phyloP scores from a whole-genome alignment of 2,113 vertebrate species.

The Vidua chalybeata region DNA sequence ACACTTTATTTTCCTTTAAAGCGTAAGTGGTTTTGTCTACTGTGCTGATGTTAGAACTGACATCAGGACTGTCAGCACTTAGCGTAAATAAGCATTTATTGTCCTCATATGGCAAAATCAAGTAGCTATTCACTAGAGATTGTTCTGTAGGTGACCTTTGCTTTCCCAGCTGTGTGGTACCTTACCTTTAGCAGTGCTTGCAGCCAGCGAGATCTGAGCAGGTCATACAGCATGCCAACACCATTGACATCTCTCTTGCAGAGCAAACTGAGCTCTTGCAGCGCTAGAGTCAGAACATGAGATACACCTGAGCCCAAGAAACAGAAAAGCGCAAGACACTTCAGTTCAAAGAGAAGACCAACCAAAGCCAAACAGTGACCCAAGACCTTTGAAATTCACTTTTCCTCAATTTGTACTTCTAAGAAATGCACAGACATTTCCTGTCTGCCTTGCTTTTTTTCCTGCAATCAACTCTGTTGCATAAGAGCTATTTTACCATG shows the following conservation, averaged over 20 bases:
- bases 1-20: not conserved
- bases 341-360: conserved; percentile 21
- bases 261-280: conserved; percentile 83
- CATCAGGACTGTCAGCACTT: not conserved
- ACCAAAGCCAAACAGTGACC: conserved; percentile 14
- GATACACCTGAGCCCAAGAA: conserved; percentile 78
- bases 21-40: not conserved
- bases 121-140: not conserved
- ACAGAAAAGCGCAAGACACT: conserved; percentile 52
- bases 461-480: not conserved
- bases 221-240: conserved; percentile 80
- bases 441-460: not conserved
- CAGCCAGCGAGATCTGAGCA: conserved; percentile 87
- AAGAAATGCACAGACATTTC: not conserved
- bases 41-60: not conserved
- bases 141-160: not conserved
- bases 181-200: conserved; percentile 90
- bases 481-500: not conserved
- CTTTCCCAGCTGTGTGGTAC: not conserved
- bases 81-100: not conserved
- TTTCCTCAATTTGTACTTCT: not conserved
- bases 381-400: not conserved
- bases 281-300: conserved; percentile 82
- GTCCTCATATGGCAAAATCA: not conserved
- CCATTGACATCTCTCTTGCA: conserved; percentile 81